Evolutionary conservation across 2,888 invertebrate species (phyloP).

Genomic region (Catocala sponsa): DNA sequence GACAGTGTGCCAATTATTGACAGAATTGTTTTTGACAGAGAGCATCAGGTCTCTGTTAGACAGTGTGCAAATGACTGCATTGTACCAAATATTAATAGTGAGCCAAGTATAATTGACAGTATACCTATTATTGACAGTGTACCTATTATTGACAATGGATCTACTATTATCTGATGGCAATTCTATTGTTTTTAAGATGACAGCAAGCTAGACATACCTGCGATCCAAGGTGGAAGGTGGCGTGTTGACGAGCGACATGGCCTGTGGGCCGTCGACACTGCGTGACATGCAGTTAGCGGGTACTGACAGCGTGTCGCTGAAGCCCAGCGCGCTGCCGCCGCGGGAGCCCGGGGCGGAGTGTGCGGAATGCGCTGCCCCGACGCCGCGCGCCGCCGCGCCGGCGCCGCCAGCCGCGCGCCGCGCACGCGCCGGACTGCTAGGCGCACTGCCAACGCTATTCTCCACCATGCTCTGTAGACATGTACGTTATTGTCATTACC

Average conservation of each 20-base stretch:
- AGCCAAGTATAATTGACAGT: too few relatives aligned
- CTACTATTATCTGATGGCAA: too few relatives aligned
- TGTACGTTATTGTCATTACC: too few relatives aligned
- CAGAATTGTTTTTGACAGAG: too few relatives aligned
- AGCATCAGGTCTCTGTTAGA: too few relatives aligned
- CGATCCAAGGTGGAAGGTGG: conserved; percentile 85
- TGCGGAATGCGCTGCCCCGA: conserved; percentile 57
- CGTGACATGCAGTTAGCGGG: conserved; percentile 83
- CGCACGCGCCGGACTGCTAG: conserved; percentile 82
- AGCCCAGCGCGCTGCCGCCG: conserved; percentile 82
- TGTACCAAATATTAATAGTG: too few relatives aligned
- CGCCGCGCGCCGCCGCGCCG: conserved; percentile 61
- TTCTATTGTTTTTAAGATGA: too few relatives aligned
- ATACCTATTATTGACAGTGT: too few relatives aligned
- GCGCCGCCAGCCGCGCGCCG: conserved; percentile 50
- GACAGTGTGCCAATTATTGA: too few relatives aligned
- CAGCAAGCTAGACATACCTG: conserved; percentile 68
- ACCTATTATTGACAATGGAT: too few relatives aligned
- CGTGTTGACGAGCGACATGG: conserved; percentile 58
- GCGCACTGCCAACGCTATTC: conserved; percentile 89
- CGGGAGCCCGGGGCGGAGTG: conserved; percentile 66
- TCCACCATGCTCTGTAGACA: conserved; percentile 72
- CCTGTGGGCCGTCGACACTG: conserved; percentile 86
- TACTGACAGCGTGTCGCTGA: conserved; percentile 65
- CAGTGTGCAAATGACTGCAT: too few relatives aligned